Percentiles rank a stretch among this genome's conserved stretches.
Conservation (phyloP, 2,797 vertebrate species). For the Hephaestus fuliginosus region DNA sequence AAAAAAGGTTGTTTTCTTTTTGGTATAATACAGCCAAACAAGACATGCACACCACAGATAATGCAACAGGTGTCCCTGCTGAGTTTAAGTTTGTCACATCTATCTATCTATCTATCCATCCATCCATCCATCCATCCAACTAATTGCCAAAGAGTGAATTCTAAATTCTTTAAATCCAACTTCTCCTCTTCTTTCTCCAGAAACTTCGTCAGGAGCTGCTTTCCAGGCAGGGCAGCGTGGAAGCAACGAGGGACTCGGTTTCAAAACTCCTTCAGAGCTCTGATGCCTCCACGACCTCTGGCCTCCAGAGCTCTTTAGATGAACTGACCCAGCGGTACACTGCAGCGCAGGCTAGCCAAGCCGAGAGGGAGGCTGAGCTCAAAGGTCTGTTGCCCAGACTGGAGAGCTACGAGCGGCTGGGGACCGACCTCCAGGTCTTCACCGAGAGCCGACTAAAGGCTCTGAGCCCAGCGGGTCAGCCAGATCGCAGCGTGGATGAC, state of each 20-base stretch:
- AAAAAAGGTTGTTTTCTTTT: too few species aligned
- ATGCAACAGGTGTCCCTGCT: neutral
- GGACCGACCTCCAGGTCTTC: slow-evolving; percentile 88
- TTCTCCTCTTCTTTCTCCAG: slow-evolving; percentile 71
- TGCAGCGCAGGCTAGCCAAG: slow-evolving; percentile 88
- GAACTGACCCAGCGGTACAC: slow-evolving; percentile 86
- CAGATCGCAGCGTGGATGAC: slow-evolving; percentile 90
- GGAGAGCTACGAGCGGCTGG: slow-evolving; percentile 93
- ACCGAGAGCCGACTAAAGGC: slow-evolving; percentile 86
- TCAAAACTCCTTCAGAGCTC: slow-evolving; percentile 89
- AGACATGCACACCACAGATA: neutral
- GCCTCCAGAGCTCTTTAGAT: slow-evolving; percentile 89
- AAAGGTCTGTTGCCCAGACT: slow-evolving; percentile 90
- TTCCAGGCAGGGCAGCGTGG: slow-evolving; percentile 93
- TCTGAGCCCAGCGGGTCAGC: slow-evolving; percentile 90
- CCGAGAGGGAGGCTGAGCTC: slow-evolving; percentile 87
- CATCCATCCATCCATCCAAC: too few species aligned
- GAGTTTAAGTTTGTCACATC: neutral
- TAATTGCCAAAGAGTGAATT: too few species aligned
- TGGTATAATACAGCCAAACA: too few species aligned
- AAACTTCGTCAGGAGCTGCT: slow-evolving; percentile 96
- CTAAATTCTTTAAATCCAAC: neutral
- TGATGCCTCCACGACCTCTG: slow-evolving; percentile 87
- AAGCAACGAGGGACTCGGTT: slow-evolving; percentile 92
- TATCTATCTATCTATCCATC: too few species aligned